Percentiles rank a stretch among this genome's conserved stretches.
These are phyloP conservation scores for Dicrurus megarhynchus DNA, from an alignment of 2,113 vertebrate genomes.

Conservation along the genomic window DNA sequence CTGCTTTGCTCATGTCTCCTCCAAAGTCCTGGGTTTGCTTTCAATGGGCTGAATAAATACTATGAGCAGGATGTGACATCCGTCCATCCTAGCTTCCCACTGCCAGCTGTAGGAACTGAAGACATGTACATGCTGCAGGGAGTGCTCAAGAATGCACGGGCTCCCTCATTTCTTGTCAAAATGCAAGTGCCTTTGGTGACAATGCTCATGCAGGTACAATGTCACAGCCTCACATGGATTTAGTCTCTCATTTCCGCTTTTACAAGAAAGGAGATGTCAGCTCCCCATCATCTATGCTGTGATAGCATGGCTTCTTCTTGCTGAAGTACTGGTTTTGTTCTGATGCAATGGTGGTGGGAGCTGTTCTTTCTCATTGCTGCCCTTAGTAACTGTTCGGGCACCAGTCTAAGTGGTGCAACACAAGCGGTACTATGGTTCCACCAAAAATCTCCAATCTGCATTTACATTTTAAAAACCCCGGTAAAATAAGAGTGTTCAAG, in stretches of 20 bases:
- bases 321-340: background rate
- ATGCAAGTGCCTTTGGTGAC: background rate
- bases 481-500: background rate
- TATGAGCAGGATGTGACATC: background rate
- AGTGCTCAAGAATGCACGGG: background rate
- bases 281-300: background rate
- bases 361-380: background rate
- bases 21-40: background rate
- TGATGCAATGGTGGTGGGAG: background rate
- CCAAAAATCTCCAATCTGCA: background rate
- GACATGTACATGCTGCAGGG: accelerated
- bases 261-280: background rate
- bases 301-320: background rate
- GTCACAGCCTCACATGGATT: background rate
- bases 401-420: background rate
- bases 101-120: background rate
- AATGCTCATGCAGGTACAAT: background rate
- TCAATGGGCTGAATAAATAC: background rate
- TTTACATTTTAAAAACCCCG: background rate
- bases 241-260: background rate
- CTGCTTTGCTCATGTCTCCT: background rate
- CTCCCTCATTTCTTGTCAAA: background rate
- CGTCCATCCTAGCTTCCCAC: background rate
- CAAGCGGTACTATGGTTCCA: background rate
- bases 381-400: background rate